A percentile compares a stretch with the other conserved stretches of the same genome.
Evolutionary conservation across 2,113 vertebrate genomes (phyloP).

Genomic region (Antechinus stuartii): DNA sequence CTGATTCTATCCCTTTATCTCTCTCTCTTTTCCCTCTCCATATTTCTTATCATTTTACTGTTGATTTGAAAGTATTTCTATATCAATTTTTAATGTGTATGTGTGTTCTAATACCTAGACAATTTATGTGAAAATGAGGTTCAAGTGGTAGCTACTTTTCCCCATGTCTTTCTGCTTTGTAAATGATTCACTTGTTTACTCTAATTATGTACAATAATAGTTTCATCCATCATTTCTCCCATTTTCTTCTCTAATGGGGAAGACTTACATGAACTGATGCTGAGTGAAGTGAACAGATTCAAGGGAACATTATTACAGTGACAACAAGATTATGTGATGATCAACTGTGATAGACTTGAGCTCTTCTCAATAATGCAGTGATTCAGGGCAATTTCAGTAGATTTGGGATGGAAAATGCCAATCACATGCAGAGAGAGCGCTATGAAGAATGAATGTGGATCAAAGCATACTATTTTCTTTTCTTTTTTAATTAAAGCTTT

Average conservation of each 20-base stretch:
- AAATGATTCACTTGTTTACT: background rate
- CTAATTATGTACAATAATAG: background rate
- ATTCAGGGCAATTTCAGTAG: no score
- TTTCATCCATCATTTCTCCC: background rate
- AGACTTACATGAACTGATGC: no score
- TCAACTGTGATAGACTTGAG: no score
- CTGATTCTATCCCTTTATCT: background rate
- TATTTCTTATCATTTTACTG: background rate
- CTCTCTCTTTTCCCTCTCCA: background rate
- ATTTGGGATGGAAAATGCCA: no score
- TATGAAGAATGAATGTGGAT: no score
- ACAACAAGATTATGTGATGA: no score
- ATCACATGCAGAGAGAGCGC: no score
- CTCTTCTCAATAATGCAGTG: no score
- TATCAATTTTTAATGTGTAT: background rate
- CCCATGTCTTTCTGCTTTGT: background rate
- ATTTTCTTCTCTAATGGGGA: background rate
- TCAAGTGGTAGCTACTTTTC: background rate
- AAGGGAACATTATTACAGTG: no score
- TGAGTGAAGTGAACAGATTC: no score
- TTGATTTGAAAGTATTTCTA: background rate
- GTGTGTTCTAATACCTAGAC: background rate
- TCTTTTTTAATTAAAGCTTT: no score
- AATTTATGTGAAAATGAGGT: background rate
- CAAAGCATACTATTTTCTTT: no score